A percentile compares a stretch with the other conserved stretches of the same genome.
phyloP scores from a whole-genome alignment of 2,888 invertebrate genomes.

The Nymphalis polychloros region DNA sequence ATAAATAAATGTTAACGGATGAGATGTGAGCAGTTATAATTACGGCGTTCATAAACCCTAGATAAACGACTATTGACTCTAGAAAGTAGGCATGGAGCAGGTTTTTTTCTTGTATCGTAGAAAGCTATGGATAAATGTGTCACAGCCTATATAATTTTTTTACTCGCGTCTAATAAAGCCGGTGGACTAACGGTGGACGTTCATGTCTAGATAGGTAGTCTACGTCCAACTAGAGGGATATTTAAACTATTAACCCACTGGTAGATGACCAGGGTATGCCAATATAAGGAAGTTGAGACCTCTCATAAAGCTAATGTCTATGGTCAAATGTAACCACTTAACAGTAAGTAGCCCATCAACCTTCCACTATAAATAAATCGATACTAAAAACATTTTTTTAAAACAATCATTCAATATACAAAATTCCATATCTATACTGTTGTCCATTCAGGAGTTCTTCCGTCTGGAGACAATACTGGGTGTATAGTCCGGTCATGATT shows the following conservation, averaged over 20 bases:
- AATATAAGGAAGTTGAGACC: no score
- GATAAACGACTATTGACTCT: slow-evolving; percentile 39
- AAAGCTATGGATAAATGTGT: slow-evolving; percentile 34
- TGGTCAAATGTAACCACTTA: no score
- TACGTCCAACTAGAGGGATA: background rate
- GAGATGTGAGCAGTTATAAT: slow-evolving; percentile 34
- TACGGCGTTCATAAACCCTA: slow-evolving; percentile 40
- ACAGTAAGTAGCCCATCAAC: no score
- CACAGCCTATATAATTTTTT: slow-evolving; percentile 36
- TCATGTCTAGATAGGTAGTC: background rate
- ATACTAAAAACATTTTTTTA: no score
- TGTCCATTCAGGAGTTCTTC: no score
- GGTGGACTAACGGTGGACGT: slow-evolving; percentile 25
- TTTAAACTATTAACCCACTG: background rate
- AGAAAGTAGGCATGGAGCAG: slow-evolving; percentile 33
- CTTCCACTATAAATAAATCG: no score
- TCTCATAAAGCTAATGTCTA: no score
- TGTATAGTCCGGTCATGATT: no score
- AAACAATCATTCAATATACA: no score
- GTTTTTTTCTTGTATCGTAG: slow-evolving; percentile 31
- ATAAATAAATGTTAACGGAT: slow-evolving; percentile 33
- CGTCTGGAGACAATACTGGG: no score
- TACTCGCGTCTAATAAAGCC: background rate
- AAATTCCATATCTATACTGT: no score
- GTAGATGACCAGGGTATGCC: no score